Evolutionary conservation across 2,113 vertebrate species (phyloP).

Genomic region (Gila orcuttii): DNA sequence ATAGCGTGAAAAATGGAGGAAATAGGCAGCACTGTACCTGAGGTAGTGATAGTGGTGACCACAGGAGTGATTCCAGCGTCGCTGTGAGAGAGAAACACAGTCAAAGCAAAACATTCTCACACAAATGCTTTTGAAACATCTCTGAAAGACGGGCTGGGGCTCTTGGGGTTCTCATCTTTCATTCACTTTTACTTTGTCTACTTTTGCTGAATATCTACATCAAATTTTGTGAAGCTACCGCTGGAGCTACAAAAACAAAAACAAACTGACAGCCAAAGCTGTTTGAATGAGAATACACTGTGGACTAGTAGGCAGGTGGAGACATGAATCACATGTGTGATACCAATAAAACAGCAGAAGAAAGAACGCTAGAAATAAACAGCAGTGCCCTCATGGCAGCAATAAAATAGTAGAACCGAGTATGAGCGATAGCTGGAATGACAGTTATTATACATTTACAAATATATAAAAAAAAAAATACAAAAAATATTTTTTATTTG

Average conservation of each 20-base stretch:
- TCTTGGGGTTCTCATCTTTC: constrained; percentile 24
- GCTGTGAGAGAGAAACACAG: constrained; percentile 73
- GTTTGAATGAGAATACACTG: neutral
- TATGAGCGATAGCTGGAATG: neutral
- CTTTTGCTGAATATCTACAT: constrained; percentile 19
- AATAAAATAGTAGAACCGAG: neutral
- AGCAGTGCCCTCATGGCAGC: neutral
- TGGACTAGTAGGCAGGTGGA: neutral
- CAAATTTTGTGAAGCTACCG: neutral
- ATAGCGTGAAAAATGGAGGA: constrained; percentile 25
- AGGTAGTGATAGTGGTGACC: constrained; percentile 85
- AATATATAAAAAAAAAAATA: no score
- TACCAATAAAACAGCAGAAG: constrained; percentile 1
- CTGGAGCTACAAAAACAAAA: neutral
- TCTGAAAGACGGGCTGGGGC: constrained; percentile 4
- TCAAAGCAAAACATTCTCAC: constrained; percentile 35
- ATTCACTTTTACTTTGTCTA: constrained; percentile 13
- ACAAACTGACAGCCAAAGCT: neutral
- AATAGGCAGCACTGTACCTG: constrained; percentile 77
- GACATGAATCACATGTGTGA: neutral
- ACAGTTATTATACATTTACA: neutral
- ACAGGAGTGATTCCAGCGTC: constrained; percentile 92
- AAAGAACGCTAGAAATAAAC: neutral
- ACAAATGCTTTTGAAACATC: constrained; percentile 1
- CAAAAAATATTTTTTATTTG: neutral